These are phyloP conservation scores for Pachypanchax playfairii DNA, from an alignment of 2,113 vertebrate genomes.

Conservation along the genomic window DNA sequence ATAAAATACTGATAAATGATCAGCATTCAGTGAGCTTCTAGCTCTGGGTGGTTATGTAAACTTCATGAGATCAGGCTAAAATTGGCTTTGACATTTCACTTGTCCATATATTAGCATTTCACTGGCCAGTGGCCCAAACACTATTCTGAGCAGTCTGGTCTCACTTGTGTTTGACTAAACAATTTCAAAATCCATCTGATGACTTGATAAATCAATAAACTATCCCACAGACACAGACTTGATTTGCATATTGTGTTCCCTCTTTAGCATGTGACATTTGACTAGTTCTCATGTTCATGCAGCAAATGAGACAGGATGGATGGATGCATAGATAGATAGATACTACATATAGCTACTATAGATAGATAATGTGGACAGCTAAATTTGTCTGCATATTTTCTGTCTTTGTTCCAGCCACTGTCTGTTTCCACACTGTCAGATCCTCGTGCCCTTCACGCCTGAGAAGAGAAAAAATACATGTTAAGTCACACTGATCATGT, in stretches of 20 bases:
- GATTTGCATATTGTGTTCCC: not conserved
- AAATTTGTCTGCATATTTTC: slow-evolving; percentile 8
- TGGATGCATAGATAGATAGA: too few relatives aligned
- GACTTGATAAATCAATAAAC: slow-evolving; percentile 37
- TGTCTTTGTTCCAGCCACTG: slow-evolving; percentile 25
- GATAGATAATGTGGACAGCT: too few relatives aligned
- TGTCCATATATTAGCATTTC: slow-evolving; percentile 33
- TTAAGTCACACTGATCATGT: slow-evolving; percentile 63
- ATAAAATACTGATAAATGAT: slow-evolving; percentile 20
- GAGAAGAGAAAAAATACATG: slow-evolving; percentile 52
- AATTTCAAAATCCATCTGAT: slow-evolving; percentile 26
- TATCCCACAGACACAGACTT: not conserved
- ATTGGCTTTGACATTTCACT: slow-evolving; percentile 53
- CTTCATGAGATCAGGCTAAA: slow-evolving; percentile 43
- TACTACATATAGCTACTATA: too few relatives aligned
- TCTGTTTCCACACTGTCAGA: slow-evolving; percentile 43
- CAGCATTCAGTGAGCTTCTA: slow-evolving; percentile 31
- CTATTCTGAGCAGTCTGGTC: slow-evolving; percentile 12
- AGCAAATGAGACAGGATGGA: too few relatives aligned
- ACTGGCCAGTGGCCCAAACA: slow-evolving; percentile 15
- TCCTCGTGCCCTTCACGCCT: slow-evolving; percentile 58
- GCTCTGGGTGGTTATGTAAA: slow-evolving; percentile 36
- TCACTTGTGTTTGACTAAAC: slow-evolving; percentile 18
- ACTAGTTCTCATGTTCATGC: not conserved
- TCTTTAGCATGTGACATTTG: not conserved